These are phyloP conservation scores for Epinephelus moara DNA, from an alignment of 2,113 vertebrate species.

Conservation along the genomic window DNA sequence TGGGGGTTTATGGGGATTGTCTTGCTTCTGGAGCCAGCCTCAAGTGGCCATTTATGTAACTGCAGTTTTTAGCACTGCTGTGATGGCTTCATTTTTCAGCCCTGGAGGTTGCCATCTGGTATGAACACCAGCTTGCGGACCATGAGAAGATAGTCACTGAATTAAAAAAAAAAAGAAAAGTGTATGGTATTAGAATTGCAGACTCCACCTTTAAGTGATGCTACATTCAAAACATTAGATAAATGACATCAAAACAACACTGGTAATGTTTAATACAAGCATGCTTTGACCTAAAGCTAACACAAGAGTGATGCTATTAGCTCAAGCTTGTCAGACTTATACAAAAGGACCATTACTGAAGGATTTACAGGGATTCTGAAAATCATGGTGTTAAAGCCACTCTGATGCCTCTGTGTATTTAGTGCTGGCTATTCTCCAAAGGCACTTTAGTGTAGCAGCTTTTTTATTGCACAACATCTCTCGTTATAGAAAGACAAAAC, in stretches of 20 bases:
- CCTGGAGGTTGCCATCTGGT: too few relatives aligned
- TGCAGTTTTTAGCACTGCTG: too few relatives aligned
- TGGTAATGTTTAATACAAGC: neutral
- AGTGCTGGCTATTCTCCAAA: conserved; percentile 36
- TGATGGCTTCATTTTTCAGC: too few relatives aligned
- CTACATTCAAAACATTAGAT: conserved; percentile 23
- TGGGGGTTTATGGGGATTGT: too few relatives aligned
- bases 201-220: conserved; percentile 15
- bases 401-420: conserved; percentile 23
- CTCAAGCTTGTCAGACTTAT: neutral
- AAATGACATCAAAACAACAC: neutral
- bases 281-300: neutral
- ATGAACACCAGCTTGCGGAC: too few relatives aligned
- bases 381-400: conserved; percentile 10
- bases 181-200: too few relatives aligned
- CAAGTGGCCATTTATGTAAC: too few relatives aligned
- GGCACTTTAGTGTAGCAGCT: neutral
- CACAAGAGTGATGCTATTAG: neutral
- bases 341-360: conserved; percentile 27
- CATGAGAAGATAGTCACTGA: too few relatives aligned
- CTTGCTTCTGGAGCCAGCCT: too few relatives aligned
- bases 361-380: conserved; percentile 13
- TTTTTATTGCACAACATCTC: conserved; percentile 26
- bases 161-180: too few relatives aligned
- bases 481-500: conserved; percentile 40